phyloP scores from a whole-genome alignment of 1,140 invertebrate genomes.

The Parasteatoda tepidariorum region DNA sequence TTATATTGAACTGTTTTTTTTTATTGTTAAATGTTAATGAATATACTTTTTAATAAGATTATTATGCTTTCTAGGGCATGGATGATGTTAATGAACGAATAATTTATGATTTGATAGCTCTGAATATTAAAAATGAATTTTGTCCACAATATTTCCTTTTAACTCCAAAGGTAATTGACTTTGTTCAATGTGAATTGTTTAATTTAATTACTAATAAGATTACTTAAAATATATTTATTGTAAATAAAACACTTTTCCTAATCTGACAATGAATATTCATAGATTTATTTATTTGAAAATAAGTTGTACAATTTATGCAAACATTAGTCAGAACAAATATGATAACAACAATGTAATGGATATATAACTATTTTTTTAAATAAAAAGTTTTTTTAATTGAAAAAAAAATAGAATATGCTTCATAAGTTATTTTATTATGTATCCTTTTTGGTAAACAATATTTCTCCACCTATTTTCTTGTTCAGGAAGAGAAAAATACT shows the following conservation, averaged over 20 bases:
- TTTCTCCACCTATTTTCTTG: no score
- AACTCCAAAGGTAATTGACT: conserved; percentile 84
- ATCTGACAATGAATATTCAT: not conserved
- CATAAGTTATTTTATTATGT: no score
- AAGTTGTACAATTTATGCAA: not conserved
- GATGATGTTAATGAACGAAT: conserved; percentile 88
- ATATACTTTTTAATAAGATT: no score
- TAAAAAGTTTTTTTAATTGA: no score
- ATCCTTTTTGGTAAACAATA: no score
- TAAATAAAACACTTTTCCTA: not conserved
- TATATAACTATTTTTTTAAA: no score
- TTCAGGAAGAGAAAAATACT: no score
- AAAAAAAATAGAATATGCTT: no score
- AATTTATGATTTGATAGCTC: conserved; percentile 88
- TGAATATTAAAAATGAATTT: conserved; percentile 75
- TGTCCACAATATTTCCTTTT: conserved; percentile 92
- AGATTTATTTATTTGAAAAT: not conserved
- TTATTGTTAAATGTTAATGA: no score
- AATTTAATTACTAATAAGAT: not conserved
- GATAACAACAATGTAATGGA: no score
- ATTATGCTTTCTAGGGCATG: conserved; percentile 82
- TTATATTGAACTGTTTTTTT: conserved; percentile 56
- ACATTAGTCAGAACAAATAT: no score
- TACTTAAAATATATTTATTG: not conserved
- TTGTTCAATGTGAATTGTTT: not conserved